Evolutionary conservation across 2,113 vertebrate genomes (phyloP), one percentile per base, ranked within the genome.

Genomic region (Ginglymostoma cirratum): DNA sequence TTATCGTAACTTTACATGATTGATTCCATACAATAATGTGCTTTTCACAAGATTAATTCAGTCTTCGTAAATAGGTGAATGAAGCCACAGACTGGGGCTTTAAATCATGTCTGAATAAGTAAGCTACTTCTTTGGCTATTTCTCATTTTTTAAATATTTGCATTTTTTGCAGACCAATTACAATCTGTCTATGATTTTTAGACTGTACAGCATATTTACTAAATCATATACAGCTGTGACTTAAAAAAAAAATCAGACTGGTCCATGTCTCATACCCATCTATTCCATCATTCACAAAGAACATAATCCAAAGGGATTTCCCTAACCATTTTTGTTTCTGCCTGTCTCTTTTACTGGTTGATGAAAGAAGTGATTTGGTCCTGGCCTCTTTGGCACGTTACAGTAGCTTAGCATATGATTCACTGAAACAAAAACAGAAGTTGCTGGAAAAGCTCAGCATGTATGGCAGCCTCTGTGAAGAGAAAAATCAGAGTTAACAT

Each of bases 131-230:
- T 61, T 55, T 48, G 52, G 45, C 24, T 55, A 55, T 52, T 61
- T 55, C 24, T 48, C 85, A 24, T 52, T 87, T 55, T 48, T 89
- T 4, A 55, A 89, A 89, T 61, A 55, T 89, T 89, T 89, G 83
- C 38, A 86, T 61, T 86, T 86, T 86, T 86, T 86, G 15, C 78
- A 89, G 52, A 89, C 86, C 45, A 48, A 55, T 89, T 55, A 89
- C 52, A 34, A 24, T 23, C 24, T 89, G 52, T 61, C 48, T 89
- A 61, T 17, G 45, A 55, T 34, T 55, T 55, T 61, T 34, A 48
- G 86, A 34, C 48, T 89, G 86, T 52, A 48, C 48, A 14, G 86
- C 7, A 89, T 89, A 89, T 89, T 89, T 89, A 14, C 86, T 55
- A 34, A 89, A 89, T 4, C 86, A 89, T 55, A 48, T 52, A 89